Evolutionary conservation across 2,888 invertebrate genomes (phyloP), one percentile per base, ranked within the genome.

Genomic region (Chrysodeixis includens): DNA sequence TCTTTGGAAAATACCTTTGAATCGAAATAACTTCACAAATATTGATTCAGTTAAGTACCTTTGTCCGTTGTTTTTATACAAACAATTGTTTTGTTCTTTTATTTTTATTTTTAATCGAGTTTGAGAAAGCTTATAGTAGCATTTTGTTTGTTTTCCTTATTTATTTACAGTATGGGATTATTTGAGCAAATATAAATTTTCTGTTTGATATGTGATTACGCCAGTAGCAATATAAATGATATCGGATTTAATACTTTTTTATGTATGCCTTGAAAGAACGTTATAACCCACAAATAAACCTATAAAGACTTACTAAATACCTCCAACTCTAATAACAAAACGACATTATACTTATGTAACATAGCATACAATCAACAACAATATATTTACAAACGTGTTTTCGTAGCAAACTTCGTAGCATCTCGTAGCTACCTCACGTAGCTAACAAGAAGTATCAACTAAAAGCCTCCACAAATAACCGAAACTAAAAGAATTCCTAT

Each of bases 1-100:
- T 40, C 40, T n/a, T n/a, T n/a, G n/a, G 40, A 40, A 40, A 40
- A 40, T 40, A 40, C 40, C n/a, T 40, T 40, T 40, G 40, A 40
- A n/a, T n/a, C 7, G 40, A n/a, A 40, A 40, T 40, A 40, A 40
- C 40, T 40, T 40, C 6, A 40, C 40, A 40, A 40, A 40, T 40
- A 40, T 40, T n/a, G 40, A 40, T 40, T n/a, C 14, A 40, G n/a
- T 40, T 40, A 40, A 40, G 40, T 40, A 40, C n/a, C 40, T 40
- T 40, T 40, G 40, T 40, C 40, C 40, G n/a, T 40, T 40, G 40
- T 40, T 40, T n/a, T 40, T 14, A 40, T n/a, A 40, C 6, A 40
- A 40, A 40, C n/a, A 40, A 40, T n/a, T 40, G 40, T n/a, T 40
- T 40, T 40, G 40, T 40, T 40, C n/a, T 40, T 40, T n/a, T 40